Conservation (phyloP, 2,888 invertebrate species). For the Dasypolia templi region DNA sequence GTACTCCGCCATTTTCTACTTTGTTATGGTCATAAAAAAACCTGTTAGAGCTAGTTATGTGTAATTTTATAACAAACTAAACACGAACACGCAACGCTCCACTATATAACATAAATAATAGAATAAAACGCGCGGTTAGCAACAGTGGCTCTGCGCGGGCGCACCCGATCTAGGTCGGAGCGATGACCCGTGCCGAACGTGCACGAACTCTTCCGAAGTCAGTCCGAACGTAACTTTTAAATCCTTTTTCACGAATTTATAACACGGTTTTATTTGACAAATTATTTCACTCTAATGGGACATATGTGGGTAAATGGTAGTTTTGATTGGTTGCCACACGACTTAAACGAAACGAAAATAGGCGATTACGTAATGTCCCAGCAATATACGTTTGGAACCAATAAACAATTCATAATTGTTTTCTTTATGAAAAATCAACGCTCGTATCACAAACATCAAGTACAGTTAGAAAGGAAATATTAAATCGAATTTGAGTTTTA, state of each 20-base stretch:
- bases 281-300: constrained; percentile 64
- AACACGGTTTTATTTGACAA: constrained; percentile 60
- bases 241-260: constrained; percentile 59
- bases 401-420: constrained; percentile 69
- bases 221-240: constrained; percentile 45
- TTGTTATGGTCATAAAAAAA: constrained; percentile 69
- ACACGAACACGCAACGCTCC: constrained; percentile 63
- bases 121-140: constrained; percentile 65
- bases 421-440: constrained; percentile 66
- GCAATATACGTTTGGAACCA: constrained; percentile 48
- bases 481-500: constrained; percentile 51
- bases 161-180: constrained; percentile 78
- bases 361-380: constrained; percentile 49
- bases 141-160: constrained; percentile 67
- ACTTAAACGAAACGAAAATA: constrained; percentile 51
- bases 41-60: constrained; percentile 63
- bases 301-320: constrained; percentile 61
- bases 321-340: constrained; percentile 55
- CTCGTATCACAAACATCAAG: constrained; percentile 61
- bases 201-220: constrained; percentile 56
- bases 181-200: constrained; percentile 77
- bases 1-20: constrained; percentile 62
- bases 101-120: constrained; percentile 65
- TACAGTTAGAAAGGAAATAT: constrained; percentile 60
- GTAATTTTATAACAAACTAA: constrained; percentile 71